Conservation (phyloP, 2,888 invertebrate species). For the Pyrrhopygopsis socrates region DNA sequence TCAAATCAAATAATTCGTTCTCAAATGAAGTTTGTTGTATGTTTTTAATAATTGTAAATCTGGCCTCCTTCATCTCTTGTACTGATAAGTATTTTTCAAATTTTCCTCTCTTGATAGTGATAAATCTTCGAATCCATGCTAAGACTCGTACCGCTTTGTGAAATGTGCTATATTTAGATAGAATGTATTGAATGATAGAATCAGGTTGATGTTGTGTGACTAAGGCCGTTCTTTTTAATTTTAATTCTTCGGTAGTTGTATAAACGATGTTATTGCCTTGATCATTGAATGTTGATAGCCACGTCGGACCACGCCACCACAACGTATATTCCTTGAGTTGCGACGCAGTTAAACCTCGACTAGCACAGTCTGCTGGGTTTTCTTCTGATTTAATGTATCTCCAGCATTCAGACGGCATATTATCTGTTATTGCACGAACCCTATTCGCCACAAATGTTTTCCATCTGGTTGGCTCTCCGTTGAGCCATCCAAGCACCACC, state of each 20-base stretch:
- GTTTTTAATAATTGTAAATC: not conserved
- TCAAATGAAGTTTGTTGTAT: not conserved
- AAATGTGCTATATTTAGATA: too few relatives aligned
- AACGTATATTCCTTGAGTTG: slow-evolving; percentile 2
- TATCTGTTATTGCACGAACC: not conserved
- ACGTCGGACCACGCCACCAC: not conserved
- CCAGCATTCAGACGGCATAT: slow-evolving; percentile 2
- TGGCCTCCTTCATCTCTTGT: not conserved
- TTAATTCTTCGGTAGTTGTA: too few relatives aligned
- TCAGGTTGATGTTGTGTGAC: too few relatives aligned
- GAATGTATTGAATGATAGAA: too few relatives aligned
- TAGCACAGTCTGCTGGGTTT: slow-evolving; percentile 24
- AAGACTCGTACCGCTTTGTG: too few relatives aligned
- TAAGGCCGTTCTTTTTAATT: too few relatives aligned
- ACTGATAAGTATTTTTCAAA: not conserved
- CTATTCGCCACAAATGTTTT: slow-evolving; percentile 73
- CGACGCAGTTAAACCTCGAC: slow-evolving; percentile 11
- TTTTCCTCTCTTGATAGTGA: slow-evolving; percentile 44
- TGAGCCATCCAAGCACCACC: slow-evolving; percentile 67
- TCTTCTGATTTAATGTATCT: slow-evolving; percentile 14
- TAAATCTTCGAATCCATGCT: not conserved
- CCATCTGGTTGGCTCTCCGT: slow-evolving; percentile 57
- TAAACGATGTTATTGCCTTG: too few relatives aligned
- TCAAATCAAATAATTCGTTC: not conserved
- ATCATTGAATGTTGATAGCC: not conserved